Evolutionary conservation across 1,140 invertebrate genomes (phyloP).

Genomic region (Microplitis demolitor): DNA sequence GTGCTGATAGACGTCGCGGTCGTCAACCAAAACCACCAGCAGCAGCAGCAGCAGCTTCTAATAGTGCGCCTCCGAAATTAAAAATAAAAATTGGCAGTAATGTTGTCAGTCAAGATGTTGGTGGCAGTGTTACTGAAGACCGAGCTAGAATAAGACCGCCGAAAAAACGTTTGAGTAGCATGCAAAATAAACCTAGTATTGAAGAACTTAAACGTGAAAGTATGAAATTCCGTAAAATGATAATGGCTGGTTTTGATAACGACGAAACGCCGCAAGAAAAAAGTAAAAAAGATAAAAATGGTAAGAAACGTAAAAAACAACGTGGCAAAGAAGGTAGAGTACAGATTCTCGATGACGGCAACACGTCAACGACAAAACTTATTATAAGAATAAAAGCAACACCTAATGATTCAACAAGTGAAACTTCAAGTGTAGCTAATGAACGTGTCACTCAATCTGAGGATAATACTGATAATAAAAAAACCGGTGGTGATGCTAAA

Average conservation of each 20-base stretch:
- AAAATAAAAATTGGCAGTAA: constrained; percentile 81
- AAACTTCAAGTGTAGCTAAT: constrained; percentile 16
- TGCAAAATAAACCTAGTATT: constrained; percentile 69
- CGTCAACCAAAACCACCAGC: constrained; percentile 52
- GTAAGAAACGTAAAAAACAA: constrained; percentile 67
- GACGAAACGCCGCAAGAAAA: constrained; percentile 67
- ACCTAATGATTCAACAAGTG: constrained; percentile 19
- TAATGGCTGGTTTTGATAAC: constrained; percentile 80
- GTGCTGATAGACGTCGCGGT: constrained; percentile 61
- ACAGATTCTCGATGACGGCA: constrained; percentile 66
- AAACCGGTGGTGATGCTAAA: constrained; percentile 52
- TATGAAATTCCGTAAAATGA: constrained; percentile 84
- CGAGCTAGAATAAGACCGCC: constrained; percentile 71
- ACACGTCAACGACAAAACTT: constrained; percentile 69
- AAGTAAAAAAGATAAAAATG: constrained; percentile 67
- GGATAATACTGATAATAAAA: constrained; percentile 1
- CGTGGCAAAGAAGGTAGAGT: constrained; percentile 68
- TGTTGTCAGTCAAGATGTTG: constrained; percentile 59
- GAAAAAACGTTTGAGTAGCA: constrained; percentile 75
- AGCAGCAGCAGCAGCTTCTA: constrained; percentile 49
- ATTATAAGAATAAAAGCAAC: constrained; percentile 65
- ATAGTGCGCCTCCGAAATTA: constrained; percentile 70
- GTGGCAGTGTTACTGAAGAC: constrained; percentile 55
- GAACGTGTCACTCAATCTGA: constrained; percentile 19
- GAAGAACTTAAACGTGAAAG: constrained; percentile 82